These are phyloP conservation scores for Tiaroga cobitis DNA, from an alignment of 2,797 vertebrate genomes.

Conservation along the genomic window DNA sequence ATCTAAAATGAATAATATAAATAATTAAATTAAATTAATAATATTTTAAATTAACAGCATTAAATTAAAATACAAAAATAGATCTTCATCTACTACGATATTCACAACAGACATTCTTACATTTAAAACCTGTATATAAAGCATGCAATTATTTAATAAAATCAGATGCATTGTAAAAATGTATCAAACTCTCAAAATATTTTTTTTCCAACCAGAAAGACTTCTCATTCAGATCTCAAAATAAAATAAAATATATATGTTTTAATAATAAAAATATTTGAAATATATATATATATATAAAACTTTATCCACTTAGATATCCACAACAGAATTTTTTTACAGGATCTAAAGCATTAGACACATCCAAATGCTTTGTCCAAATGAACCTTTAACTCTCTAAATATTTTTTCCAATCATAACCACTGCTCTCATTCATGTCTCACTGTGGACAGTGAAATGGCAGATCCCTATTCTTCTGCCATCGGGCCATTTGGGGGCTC, in stretches of 20 bases:
- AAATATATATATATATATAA: no score
- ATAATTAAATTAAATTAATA: not conserved
- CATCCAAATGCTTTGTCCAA: no score
- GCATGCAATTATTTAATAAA: not conserved
- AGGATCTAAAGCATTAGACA: no score
- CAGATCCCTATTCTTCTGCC: conserved; percentile 39
- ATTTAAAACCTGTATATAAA: not conserved
- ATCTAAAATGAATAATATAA: not conserved
- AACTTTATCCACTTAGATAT: no score
- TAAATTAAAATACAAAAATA: not conserved
- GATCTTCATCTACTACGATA: not conserved
- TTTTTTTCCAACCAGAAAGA: not conserved
- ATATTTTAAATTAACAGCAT: no score
- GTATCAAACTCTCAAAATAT: not conserved
- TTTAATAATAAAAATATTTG: no score
- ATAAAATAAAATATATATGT: no score
- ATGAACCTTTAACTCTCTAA: not conserved
- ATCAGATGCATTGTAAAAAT: not conserved
- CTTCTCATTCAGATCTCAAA: no score
- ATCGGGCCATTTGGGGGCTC: conserved; percentile 66
- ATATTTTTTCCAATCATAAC: not conserved
- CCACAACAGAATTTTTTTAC: no score
- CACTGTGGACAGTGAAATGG: conserved; percentile 24
- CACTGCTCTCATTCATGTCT: not conserved
- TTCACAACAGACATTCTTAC: not conserved